Evolutionary conservation across 2,888 invertebrate genomes (phyloP), one percentile per base, ranked within the genome.

Genomic region (Automeris io): DNA sequence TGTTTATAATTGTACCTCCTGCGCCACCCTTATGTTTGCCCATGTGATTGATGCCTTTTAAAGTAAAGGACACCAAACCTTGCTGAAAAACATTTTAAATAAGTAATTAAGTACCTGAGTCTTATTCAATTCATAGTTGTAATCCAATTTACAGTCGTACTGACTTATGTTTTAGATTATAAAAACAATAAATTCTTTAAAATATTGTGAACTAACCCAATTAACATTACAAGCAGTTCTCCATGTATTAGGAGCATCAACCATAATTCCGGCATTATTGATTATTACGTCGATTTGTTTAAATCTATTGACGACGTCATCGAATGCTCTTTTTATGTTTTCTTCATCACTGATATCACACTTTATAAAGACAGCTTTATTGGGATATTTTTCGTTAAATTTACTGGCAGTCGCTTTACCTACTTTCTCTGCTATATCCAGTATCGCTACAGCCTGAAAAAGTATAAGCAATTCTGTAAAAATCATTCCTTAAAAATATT

Each of bases 41-140:
- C 72, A 74, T 74, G 35, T 66, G 48, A 12, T 64, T 50, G 5
- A 68, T 41, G 0, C 61, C 67, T 46, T 69, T 69, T 16, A 70
- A 40, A 0, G 68, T 83, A 16, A 86, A 74, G 5, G 86, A 78
- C 3, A 82, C 80, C 8, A 87, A 47, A 11, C 86, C 88, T 56
- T 74, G 55, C 87, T 87, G 46, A 39, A 67, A 66, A 40, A 23
- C 18, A 16, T n/a, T 12, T 8, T n/a, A n/a, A n/a, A n/a, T n/a
- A n/a, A n/a, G n/a, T n/a, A n/a, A n/a, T n/a, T n/a, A n/a, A n/a
- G n/a, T n/a, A n/a, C n/a, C n/a, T n/a, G n/a, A n/a, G n/a, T n/a
- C n/a, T n/a, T n/a, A n/a, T n/a, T n/a, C n/a, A n/a, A n/a, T n/a
- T n/a, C n/a, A n/a, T n/a, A n/a, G n/a, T n/a, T n/a, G n/a, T n/a